Percentiles rank a stretch among this genome's conserved stretches.
Evolutionary conservation across 2,797 vertebrate genomes (phyloP).

Genomic region (Lerista edwardsae): DNA sequence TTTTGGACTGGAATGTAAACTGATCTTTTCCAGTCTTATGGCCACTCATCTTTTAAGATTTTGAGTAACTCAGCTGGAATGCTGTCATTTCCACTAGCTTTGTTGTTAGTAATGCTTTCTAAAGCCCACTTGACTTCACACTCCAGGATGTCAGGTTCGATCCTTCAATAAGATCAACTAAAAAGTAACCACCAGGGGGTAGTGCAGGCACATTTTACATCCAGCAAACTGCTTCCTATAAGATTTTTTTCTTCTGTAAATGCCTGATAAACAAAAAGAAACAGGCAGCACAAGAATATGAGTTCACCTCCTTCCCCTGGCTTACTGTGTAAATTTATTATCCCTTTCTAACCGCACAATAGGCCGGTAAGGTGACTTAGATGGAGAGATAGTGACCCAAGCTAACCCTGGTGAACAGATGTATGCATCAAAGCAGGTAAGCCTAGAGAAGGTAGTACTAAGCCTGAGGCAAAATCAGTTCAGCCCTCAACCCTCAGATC

Average conservation of each 20-base stretch:
- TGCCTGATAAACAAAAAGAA: background rate
- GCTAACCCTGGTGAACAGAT: background rate
- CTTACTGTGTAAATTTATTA: background rate
- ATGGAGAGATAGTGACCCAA: background rate
- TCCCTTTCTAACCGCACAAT: background rate
- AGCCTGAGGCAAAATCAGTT: background rate
- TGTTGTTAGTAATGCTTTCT: no score
- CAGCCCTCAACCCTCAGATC: no score
- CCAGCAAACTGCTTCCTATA: background rate
- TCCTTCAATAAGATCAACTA: no score
- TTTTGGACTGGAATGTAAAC: no score
- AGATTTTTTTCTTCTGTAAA: background rate
- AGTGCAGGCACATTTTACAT: background rate
- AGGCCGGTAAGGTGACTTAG: background rate
- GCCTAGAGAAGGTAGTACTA: no score
- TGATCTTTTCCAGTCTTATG: no score
- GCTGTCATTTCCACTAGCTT: no score
- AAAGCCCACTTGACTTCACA: no score
- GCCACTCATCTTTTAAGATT: no score
- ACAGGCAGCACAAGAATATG: background rate
- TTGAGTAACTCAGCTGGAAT: no score
- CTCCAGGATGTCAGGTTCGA: no score
- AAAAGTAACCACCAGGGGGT: conserved; percentile 17
- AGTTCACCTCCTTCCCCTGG: background rate
- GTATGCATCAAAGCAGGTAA: background rate